Base-by-base conservation (phyloP, 2,113 vertebrate genomes). In the Rhea americana region DNA sequence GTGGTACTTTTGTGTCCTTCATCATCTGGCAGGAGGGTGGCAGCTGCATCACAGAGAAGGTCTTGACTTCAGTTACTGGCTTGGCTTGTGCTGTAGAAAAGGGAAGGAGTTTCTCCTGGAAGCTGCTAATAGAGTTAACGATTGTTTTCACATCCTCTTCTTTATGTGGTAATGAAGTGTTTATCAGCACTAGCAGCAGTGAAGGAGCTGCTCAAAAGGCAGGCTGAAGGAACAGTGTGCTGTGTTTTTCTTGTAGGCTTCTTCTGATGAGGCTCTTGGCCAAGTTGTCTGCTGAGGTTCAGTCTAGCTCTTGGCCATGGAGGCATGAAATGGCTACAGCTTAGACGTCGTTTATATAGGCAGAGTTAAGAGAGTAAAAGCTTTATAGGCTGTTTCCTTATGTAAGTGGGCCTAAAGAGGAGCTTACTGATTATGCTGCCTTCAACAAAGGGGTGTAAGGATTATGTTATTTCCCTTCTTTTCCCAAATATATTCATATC, bases 141-240 rank as follows among this genome's bases (percentile, higher is more conserved):
- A 93, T 97, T 96, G 93, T 97, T 94, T 97, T 97, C 94, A 59
- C 82, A 91, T 95, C 88, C 96, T 91, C 56, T 89, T 93, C 97
- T 96, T 97, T 97, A 97, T 97, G 97, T 97, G 97, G 96, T 97
- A 97, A 80, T 97, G 96, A 97, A 97, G 97, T 94, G 96, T 97
- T 98, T 97, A 95, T 97, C 84, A 85, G 48, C 59, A 25, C 32
- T 55, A 39, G 8, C 17, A 77, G 83, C 56, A 24, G 2, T 5
- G 50, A 74, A 71, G 63, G 50, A 63, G 2, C 85, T 68, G 9
- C 45, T 70, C 45, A 22, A 72, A 66, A 61, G 7, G 62, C 59
- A 73, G 39, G 51, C n/a, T 3, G 1, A 65, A 85, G 65, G 67
- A 90, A 82, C 51, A 63, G 26, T 0, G 3, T 24, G 65, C 84